Conservation (phyloP, 1,140 invertebrate genomes). For the Metaphire vulgaris region DNA sequence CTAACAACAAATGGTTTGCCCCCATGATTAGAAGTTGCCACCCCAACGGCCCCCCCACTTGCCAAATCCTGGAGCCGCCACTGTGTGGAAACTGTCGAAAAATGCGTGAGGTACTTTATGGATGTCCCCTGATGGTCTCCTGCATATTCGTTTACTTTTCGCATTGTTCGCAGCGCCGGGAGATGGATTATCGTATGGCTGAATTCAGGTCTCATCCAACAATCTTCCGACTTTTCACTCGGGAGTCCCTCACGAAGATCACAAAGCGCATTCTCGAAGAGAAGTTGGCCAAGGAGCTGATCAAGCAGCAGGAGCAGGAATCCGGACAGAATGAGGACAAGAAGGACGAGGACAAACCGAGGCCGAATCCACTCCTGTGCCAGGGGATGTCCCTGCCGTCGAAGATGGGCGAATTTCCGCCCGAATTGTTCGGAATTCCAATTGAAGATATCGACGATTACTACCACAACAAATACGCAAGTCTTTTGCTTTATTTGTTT, state of each 20-base stretch:
- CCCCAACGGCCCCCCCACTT: no score
- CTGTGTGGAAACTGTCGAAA: no score
- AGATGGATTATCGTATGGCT: background rate
- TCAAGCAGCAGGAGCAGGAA: slow-evolving; percentile 90
- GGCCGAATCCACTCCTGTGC: slow-evolving; percentile 45
- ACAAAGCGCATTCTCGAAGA: slow-evolving; percentile 87
- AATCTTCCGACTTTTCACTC: slow-evolving; percentile 87
- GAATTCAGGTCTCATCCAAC: slow-evolving; percentile 1
- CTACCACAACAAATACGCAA: slow-evolving; percentile 48
- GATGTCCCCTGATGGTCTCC: no score
- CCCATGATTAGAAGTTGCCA: no score
- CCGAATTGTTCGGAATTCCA: slow-evolving; percentile 41
- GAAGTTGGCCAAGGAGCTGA: slow-evolving; percentile 61
- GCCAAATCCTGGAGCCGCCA: no score
- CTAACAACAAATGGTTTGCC: no score
- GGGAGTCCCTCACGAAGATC: slow-evolving; percentile 88
- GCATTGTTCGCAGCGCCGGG: background rate
- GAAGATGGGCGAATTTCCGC: slow-evolving; percentile 42
- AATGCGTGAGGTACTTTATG: no score
- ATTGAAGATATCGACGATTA: slow-evolving; percentile 50
- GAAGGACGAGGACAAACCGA: slow-evolving; percentile 38
- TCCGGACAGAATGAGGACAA: slow-evolving; percentile 25
- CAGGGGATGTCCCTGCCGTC: slow-evolving; percentile 45
- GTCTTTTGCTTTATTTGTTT: no score
- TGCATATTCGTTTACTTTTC: no score